Conservation (phyloP, 2,113 vertebrate species). For the Eubucco bourcierii region DNA sequence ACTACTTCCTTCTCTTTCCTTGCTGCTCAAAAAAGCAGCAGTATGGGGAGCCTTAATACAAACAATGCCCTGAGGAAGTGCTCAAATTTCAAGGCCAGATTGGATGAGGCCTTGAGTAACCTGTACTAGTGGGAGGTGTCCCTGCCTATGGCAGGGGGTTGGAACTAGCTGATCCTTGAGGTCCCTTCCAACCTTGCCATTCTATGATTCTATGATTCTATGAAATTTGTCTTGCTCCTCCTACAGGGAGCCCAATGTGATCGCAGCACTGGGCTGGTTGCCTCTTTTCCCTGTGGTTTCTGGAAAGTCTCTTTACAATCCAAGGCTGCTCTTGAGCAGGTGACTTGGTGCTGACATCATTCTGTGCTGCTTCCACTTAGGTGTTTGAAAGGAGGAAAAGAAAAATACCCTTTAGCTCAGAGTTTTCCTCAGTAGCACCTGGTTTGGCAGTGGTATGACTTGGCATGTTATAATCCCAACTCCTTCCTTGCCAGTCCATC, state of each 20-base stretch:
- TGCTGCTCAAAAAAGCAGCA: not conserved
- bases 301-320: not conserved
- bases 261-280: not conserved
- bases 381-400: not conserved
- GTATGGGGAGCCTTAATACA: not conserved
- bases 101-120: too few relatives aligned
- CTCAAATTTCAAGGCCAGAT: too few relatives aligned
- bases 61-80: not conserved
- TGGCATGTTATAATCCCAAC: not conserved
- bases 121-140: too few relatives aligned
- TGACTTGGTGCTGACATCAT: not conserved
- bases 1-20: not conserved
- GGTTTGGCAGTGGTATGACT: not conserved
- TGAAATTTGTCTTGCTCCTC: not conserved
- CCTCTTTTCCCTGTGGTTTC: not conserved
- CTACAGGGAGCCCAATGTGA: not conserved
- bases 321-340: not conserved
- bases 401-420: not conserved
- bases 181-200: too few relatives aligned
- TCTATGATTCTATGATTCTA: too few relatives aligned
- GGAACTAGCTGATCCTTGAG: too few relatives aligned
- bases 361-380: not conserved
- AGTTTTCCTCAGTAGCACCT: not conserved
- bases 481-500: not conserved
- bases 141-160: too few relatives aligned